Evolutionary conservation across 2,888 invertebrate species (phyloP), one percentile per base, ranked within the genome.

Genomic region (Patella depressa): DNA sequence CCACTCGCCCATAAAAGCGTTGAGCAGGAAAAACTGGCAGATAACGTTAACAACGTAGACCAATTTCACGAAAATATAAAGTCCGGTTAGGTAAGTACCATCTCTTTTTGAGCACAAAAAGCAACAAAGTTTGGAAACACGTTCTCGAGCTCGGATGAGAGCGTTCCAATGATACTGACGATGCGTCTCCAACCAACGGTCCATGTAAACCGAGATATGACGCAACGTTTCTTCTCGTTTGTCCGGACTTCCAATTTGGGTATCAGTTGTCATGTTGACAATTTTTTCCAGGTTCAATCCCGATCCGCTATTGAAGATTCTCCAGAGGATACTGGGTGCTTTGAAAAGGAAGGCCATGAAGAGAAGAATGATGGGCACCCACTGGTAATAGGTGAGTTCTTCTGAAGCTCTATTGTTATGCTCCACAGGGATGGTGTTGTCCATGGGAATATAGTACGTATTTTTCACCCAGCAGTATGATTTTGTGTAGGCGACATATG

Each of bases 331-430:
- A 57, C 91, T 89, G 4, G 93, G 93, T 69, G 92, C 84, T 84
- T 92, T 92, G 88, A 93, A 93, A 54, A 93, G 84, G 78, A 93
- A 90, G 14, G 92, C 92, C 89, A 93, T 92, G 76, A 92, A 87
- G 59, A 93, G 91, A 19, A 93, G 89, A 74, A 93, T 89, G 86
- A 93, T 87, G 79, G 92, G 91, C 82, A 92, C 89, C 92, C 88
- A 88, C 81, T 88, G 89, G 84, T 89, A 89, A 82, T 89, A 89
- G 74, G 88, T 87, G 53, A 89, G 82, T 80, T 89, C 89, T 73
- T 86, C 83, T 1, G 84, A 79, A 19, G 84, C 82, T 24, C 88
- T 84, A 34, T 81, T 78, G n/a, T 82, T 79, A 71, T 86, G 85
- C 75, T 85, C 86, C n/a, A 79, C 75, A 11, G 87, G 85, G 29